A percentile compares a stretch with the other conserved stretches of the same genome.
phyloP scores from a whole-genome alignment of 2,888 invertebrate genomes.

The Cephus pygmeus region DNA sequence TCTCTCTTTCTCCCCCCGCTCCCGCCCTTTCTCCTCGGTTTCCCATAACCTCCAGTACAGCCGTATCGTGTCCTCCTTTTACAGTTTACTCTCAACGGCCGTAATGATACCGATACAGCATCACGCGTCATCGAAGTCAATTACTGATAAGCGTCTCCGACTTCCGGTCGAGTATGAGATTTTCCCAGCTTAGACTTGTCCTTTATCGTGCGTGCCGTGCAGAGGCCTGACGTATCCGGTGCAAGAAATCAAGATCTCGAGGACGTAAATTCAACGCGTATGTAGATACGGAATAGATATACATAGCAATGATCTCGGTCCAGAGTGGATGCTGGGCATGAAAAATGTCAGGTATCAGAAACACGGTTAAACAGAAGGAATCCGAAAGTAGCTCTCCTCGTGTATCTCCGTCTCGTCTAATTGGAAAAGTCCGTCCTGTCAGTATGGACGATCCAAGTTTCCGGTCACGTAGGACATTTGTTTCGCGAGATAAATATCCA shows the following conservation, averaged over 20 bases:
- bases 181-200: not conserved
- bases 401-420: slow-evolving; percentile 50
- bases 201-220: not conserved
- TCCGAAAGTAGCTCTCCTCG: slow-evolving; percentile 20
- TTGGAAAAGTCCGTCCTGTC: slow-evolving; percentile 51
- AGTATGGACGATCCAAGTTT: slow-evolving; percentile 36
- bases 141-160: not conserved
- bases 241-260: not conserved
- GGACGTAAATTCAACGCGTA: not conserved
- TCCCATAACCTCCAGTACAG: not conserved
- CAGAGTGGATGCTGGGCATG: not conserved
- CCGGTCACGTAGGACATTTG: slow-evolving; percentile 37
- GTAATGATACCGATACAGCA: not conserved
- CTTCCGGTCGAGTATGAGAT: not conserved
- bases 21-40: not conserved
- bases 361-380: not conserved
- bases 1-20: slow-evolving; percentile 19
- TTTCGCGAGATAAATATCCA: slow-evolving; percentile 35
- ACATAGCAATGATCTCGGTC: not conserved
- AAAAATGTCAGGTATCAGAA: not conserved
- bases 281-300: not conserved
- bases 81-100: slow-evolving; percentile 11
- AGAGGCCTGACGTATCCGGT: not conserved
- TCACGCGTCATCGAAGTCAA: not conserved
- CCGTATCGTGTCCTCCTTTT: slow-evolving; percentile 34